A percentile compares a stretch with the other conserved stretches of the same genome.
Evolutionary conservation across 2,797 vertebrate genomes (phyloP).

Genomic region (Urosaurus nigricauda): DNA sequence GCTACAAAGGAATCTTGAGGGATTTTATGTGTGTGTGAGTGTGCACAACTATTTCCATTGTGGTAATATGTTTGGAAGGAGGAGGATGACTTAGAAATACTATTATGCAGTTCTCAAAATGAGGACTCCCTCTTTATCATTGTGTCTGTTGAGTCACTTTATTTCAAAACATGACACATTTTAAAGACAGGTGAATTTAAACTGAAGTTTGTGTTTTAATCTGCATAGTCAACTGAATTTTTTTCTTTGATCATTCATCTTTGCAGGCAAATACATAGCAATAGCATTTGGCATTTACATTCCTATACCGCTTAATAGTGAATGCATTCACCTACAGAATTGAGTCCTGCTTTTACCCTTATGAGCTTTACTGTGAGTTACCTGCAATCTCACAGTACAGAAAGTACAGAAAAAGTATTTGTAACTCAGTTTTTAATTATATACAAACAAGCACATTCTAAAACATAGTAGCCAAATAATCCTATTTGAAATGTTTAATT

Average conservation of each 20-base stretch:
- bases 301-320: no score
- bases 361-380: background rate
- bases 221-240: background rate
- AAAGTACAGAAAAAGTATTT: background rate
- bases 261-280: background rate
- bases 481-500: background rate
- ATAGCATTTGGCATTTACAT: no score
- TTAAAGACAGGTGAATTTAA: background rate
- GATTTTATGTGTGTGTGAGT: background rate
- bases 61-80: no score
- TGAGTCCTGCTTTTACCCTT: background rate
- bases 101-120: background rate
- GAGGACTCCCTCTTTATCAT: background rate
- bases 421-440: background rate
- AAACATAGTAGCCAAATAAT: background rate
- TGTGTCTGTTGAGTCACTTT: background rate
- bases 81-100: no score
- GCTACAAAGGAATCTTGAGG: background rate
- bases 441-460: background rate
- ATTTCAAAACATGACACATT: background rate
- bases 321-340: background rate
- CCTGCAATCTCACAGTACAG: background rate
- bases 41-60: background rate
- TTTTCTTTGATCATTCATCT: background rate
- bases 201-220: background rate